phyloP scores from a whole-genome alignment of 1,140 invertebrate genomes.

The Chionoecetes opilio region DNA sequence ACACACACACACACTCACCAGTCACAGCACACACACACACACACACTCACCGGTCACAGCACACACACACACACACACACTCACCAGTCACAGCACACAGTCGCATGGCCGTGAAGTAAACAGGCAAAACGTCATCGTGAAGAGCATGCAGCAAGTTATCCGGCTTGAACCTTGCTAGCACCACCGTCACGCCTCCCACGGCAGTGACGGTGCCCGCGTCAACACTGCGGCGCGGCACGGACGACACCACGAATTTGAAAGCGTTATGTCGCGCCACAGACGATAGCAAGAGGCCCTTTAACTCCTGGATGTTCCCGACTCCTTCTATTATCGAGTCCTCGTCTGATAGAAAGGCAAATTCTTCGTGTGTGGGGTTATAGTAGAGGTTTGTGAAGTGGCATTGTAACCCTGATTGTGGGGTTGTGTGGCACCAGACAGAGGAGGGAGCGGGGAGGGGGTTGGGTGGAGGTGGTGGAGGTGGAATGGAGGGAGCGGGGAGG shows the following conservation, averaged over 20 bases:
- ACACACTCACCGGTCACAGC: background rate
- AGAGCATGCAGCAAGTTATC: constrained; percentile 30
- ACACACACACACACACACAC: background rate
- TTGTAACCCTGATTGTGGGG: background rate
- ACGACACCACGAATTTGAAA: background rate
- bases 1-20: background rate
- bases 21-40: background rate
- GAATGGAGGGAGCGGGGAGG: too few species aligned
- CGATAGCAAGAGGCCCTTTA: background rate
- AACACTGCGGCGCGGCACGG: background rate
- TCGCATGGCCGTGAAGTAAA: background rate
- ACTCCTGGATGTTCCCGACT: background rate
- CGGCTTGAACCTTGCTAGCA: background rate
- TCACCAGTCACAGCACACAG: background rate
- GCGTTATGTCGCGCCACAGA: background rate
- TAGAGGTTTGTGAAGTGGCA: constrained; percentile 38
- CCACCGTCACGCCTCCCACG: background rate
- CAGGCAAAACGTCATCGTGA: constrained; percentile 13
- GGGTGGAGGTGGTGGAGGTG: background rate
- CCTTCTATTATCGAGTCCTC: background rate
- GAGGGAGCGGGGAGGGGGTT: background rate
- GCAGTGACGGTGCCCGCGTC: background rate
- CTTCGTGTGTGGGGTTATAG: background rate
- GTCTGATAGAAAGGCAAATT: background rate
- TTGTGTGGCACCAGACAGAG: too few species aligned